Conservation (phyloP, 2,113 vertebrate species). For the Megaptera novaeangliae region DNA sequence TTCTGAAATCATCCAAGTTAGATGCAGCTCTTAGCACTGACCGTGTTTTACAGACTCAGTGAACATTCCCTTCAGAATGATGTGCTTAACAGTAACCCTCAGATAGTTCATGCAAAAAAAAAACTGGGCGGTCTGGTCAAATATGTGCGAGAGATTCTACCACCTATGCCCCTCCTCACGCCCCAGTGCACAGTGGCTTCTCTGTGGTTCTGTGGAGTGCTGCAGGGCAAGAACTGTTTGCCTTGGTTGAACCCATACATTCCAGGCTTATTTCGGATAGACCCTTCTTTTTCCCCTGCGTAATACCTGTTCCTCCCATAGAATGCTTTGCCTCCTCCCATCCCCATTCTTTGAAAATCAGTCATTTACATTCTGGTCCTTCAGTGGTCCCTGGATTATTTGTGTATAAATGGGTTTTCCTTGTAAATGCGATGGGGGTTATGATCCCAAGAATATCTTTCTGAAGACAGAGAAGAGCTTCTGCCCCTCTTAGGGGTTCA, state of each 20-base stretch:
- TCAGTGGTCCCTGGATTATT: neutral
- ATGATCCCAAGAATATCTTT: neutral
- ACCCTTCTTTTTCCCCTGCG: neutral
- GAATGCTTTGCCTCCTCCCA: neutral
- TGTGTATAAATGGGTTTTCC: neutral
- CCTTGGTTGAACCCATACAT: accelerated
- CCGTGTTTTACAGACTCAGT: neutral
- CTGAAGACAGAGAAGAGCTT: neutral
- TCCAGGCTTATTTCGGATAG: neutral
- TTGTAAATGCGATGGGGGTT: accelerated
- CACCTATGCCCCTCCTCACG: neutral
- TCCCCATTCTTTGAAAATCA: neutral
- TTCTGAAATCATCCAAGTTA: neutral
- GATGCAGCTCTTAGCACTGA: neutral
- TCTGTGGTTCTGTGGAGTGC: neutral
- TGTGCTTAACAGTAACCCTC: neutral
- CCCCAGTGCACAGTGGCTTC: accelerated
- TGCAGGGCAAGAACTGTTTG: neutral
- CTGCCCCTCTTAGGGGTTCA: neutral
- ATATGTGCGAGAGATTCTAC: neutral
- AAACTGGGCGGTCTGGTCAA: neutral
- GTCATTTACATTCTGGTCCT: neutral
- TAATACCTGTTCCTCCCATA: neutral
- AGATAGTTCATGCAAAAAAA: neutral
- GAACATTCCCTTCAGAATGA: neutral